phyloP scores from a whole-genome alignment of 1,140 invertebrate genomes.

The Nymphalis io region DNA sequence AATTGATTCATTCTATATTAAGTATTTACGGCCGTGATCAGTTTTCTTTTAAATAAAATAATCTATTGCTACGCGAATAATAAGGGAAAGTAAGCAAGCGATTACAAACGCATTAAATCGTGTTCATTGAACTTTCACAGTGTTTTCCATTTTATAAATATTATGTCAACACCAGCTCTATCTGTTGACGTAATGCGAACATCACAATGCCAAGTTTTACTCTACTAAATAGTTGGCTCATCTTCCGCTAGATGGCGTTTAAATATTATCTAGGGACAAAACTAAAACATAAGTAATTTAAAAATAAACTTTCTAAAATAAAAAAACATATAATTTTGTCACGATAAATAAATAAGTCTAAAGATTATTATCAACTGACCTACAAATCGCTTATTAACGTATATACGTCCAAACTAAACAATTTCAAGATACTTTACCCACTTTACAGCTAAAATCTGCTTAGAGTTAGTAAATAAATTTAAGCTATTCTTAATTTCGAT shows the following conservation, averaged over 20 bases:
- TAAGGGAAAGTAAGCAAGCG: neutral
- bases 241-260: slow-evolving; percentile 32
- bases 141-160: neutral
- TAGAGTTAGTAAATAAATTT: too few relatives aligned
- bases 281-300: too few relatives aligned
- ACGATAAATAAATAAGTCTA: neutral
- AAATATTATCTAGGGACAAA: neutral
- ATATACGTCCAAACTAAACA: too few relatives aligned
- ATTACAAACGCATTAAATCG: neutral
- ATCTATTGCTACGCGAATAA: neutral
- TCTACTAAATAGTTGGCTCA: slow-evolving; percentile 18
- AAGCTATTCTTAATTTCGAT: too few relatives aligned
- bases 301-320: too few relatives aligned
- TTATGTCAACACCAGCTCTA: slow-evolving; percentile 13
- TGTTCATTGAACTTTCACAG: neutral
- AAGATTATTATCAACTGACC: neutral
- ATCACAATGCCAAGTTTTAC: slow-evolving; percentile 12
- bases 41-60: neutral
- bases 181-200: slow-evolving; percentile 4
- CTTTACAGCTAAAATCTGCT: too few relatives aligned
- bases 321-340: too few relatives aligned
- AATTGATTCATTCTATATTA: too few relatives aligned
- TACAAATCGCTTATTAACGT: neutral
- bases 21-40: too few relatives aligned
- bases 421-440: too few relatives aligned